These are phyloP conservation scores for Cyprinodon brontotheroides DNA, from an alignment of 2,113 vertebrate species.

Conservation along the genomic window DNA sequence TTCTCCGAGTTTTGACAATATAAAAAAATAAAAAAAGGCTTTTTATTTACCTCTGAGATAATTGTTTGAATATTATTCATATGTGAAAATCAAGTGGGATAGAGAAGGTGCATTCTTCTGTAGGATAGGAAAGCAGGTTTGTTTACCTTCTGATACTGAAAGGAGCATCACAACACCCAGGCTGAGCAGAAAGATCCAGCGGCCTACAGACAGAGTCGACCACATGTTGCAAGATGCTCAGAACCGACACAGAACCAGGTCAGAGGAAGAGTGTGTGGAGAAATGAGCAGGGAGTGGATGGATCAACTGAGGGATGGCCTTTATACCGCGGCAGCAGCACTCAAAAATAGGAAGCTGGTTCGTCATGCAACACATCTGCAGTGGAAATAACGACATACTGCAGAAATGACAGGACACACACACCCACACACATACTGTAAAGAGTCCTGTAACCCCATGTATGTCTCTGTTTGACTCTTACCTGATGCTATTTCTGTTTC, in stretches of 20 bases:
- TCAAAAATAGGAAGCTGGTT: slow-evolving; percentile 43
- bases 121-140: too few species aligned
- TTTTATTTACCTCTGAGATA: too few species aligned
- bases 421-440: not conserved
- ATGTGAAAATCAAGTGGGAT: too few species aligned
- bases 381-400: slow-evolving; percentile 26
- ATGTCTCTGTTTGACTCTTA: slow-evolving; percentile 9
- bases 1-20: too few species aligned
- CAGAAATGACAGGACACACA: slow-evolving; percentile 13
- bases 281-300: not conserved
- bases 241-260: not conserved
- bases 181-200: slow-evolving; percentile 25
- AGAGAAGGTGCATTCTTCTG: too few species aligned
- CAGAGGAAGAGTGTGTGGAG: not conserved
- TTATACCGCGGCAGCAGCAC: not conserved
- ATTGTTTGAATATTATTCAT: too few species aligned
- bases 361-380: not conserved
- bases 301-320: not conserved
- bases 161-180: slow-evolving; percentile 20
- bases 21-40: too few species aligned
- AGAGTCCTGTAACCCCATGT: slow-evolving; percentile 24
- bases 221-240: slow-evolving; percentile 25
- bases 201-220: not conserved
- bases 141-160: slow-evolving; percentile 24
- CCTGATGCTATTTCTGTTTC: too few species aligned